Percentiles rank a stretch among this genome's conserved stretches.
phyloP scores from a whole-genome alignment of 1,140 invertebrate genomes.

The Heliconius hermathena region DNA sequence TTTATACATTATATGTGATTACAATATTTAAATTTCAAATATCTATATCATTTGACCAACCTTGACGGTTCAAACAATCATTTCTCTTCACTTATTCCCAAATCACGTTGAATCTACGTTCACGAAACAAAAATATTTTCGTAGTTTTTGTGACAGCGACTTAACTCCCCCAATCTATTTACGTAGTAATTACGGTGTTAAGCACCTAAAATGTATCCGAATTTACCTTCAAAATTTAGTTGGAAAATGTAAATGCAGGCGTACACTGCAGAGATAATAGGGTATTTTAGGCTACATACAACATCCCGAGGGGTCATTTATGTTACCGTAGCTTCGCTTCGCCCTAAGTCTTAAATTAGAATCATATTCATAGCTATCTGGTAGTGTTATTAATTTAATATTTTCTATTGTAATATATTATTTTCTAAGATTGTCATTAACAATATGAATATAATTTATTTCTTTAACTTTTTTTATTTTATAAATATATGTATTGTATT shows the following conservation, averaged over 20 bases:
- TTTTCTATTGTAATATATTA: no score
- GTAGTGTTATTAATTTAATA: no score
- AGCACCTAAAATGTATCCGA: background rate
- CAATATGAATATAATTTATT: no score
- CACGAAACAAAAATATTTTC: background rate
- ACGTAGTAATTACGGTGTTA: background rate
- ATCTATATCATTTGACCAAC: no score
- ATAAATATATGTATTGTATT: no score
- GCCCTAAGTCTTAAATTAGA: background rate
- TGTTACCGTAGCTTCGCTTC: background rate
- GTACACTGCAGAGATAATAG: constrained; percentile 1
- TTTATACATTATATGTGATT: no score
- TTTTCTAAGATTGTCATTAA: no score
- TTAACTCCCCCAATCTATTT: background rate
- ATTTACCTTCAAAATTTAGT: background rate
- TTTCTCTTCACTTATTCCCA: background rate
- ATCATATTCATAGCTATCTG: no score
- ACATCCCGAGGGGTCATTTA: background rate
- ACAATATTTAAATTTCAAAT: no score
- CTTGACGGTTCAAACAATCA: no score
- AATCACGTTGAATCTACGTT: background rate
- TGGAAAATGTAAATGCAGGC: background rate
- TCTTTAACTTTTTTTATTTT: no score
- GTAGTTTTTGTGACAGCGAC: background rate
- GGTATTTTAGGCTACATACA: background rate